A percentile compares a stretch with the other conserved stretches of the same genome.
phyloP scores from a whole-genome alignment of 2,797 vertebrate species.

The Mastacembelus armatus region DNA sequence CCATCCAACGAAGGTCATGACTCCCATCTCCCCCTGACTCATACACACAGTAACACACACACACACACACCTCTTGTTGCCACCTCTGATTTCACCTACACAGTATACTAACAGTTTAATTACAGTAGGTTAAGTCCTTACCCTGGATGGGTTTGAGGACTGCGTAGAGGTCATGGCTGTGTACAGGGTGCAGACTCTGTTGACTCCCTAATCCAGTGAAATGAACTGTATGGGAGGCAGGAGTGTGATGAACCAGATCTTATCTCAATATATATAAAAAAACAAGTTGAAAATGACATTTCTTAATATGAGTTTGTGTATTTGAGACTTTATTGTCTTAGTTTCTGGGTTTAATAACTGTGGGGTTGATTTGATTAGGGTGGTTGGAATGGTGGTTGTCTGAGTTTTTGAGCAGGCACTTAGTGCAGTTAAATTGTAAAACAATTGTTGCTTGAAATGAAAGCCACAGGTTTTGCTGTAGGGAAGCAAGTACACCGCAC shows the following conservation, averaged over 20 bases:
- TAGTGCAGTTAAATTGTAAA: constrained; percentile 12
- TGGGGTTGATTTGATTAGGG: constrained; percentile 19
- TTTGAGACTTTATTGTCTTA: background rate
- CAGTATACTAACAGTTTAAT: background rate
- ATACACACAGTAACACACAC: constrained; percentile 12
- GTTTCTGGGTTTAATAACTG: constrained; percentile 3
- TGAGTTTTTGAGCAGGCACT: constrained; percentile 8
- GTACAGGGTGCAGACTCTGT: background rate
- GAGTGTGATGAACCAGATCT: background rate
- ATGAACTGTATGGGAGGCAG: background rate
- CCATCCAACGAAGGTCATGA: constrained; percentile 5
- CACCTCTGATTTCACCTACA: background rate
- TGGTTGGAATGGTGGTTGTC: constrained; percentile 3
- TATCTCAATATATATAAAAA: background rate
- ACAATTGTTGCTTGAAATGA: constrained; percentile 24
- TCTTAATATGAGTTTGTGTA: background rate
- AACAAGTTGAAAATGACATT: background rate
- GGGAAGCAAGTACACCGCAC: background rate
- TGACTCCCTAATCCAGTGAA: background rate
- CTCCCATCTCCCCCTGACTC: constrained; percentile 23
- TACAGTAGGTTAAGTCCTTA: constrained; percentile 19
- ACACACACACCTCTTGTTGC: background rate
- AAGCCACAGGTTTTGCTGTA: constrained; percentile 36
- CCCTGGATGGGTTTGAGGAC: constrained; percentile 7
- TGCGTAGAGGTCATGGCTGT: background rate